Evolutionary conservation across 1,140 invertebrate species (phyloP).

Genomic region (Globodera rostochiensis): DNA sequence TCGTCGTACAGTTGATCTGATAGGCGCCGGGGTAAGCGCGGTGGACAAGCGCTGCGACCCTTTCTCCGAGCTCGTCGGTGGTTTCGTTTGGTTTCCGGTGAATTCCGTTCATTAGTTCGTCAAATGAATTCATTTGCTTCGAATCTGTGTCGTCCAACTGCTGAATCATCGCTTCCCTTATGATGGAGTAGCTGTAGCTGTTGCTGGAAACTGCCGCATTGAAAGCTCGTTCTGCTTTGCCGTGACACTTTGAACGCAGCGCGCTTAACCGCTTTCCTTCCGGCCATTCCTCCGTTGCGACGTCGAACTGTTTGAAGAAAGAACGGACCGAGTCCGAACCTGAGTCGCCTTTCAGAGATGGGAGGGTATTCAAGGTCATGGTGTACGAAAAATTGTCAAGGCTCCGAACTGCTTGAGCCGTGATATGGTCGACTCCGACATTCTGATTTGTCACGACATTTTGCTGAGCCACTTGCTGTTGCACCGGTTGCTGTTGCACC

Average conservation of each 20-base stretch:
- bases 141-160: not conserved
- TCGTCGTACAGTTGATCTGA: not conserved
- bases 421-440: too few relatives aligned
- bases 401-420: too few relatives aligned
- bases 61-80: not conserved
- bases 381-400: too few relatives aligned
- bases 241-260: not conserved
- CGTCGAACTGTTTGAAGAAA: not conserved
- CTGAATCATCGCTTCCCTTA: not conserved
- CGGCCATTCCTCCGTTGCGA: not conserved
- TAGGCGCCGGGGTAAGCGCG: not conserved
- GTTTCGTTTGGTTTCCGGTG: not conserved
- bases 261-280: not conserved
- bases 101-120: not conserved
- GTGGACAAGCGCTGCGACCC: not conserved
- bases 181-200: not conserved
- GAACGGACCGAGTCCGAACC: not conserved
- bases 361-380: too few relatives aligned
- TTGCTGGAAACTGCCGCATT: not conserved
- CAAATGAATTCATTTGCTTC: not conserved
- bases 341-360: too few relatives aligned
- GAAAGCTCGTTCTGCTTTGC: not conserved
- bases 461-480: too few relatives aligned
- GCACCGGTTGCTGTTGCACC: too few relatives aligned
- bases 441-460: too few relatives aligned